Evolutionary conservation across 2,797 vertebrate genomes (phyloP).

Genomic region (Triplophysa bombifrons): DNA sequence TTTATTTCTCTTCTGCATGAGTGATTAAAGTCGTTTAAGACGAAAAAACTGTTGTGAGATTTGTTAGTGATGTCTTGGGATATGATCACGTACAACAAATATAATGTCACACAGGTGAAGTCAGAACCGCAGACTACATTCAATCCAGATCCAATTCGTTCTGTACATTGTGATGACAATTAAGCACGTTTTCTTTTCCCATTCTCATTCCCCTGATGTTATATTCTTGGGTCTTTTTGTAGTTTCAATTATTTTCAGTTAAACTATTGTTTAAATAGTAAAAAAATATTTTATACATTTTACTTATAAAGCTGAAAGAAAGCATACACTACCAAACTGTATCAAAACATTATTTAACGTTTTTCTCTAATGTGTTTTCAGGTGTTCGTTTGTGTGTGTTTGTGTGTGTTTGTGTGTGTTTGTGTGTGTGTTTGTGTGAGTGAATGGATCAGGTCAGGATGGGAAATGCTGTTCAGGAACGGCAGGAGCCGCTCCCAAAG

Average conservation of each 20-base stretch:
- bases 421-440: too few species aligned
- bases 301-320: too few species aligned
- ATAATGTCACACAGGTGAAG: neutral
- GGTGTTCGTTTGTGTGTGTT: conserved; percentile 3
- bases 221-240: neutral
- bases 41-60: neutral
- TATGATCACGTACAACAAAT: neutral
- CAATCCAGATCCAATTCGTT: neutral
- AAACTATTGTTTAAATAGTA: too few species aligned
- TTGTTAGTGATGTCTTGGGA: neutral
- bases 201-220: neutral
- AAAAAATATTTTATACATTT: too few species aligned
- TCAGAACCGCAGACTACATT: neutral
- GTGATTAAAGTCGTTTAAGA: neutral
- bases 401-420: too few species aligned
- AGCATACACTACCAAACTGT: too few species aligned
- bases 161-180: neutral
- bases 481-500: conserved; percentile 70
- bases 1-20: neutral
- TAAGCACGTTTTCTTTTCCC: neutral
- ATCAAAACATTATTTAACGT: neutral
- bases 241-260: neutral
- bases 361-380: conserved; percentile 11
- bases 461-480: conserved; percentile 90
- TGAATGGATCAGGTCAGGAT: conserved; percentile 75